phyloP scores from a whole-genome alignment of 2,888 invertebrate species.

The Schizaphis graminum region DNA sequence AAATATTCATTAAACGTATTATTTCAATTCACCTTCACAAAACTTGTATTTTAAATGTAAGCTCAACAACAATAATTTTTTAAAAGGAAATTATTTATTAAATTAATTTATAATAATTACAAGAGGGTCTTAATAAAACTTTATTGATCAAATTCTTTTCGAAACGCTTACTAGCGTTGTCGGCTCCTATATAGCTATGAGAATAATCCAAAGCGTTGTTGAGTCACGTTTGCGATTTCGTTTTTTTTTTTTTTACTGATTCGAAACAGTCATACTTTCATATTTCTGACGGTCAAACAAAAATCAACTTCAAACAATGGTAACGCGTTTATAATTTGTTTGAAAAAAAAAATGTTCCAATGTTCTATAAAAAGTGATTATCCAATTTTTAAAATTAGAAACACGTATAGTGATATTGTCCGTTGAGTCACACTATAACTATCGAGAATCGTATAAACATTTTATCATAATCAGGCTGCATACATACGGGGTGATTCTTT shows the following conservation, averaged over 20 bases:
- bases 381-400: not conserved
- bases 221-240: not conserved
- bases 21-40: constrained; percentile 25
- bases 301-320: not conserved
- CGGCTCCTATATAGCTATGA: not conserved
- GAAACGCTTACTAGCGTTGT: not conserved
- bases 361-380: not conserved
- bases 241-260: not conserved
- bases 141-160: not conserved
- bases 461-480: too few species aligned
- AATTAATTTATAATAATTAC: constrained; percentile 27
- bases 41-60: constrained; percentile 24
- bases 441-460: too few species aligned
- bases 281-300: not conserved
- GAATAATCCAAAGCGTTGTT: not conserved
- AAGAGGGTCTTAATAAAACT: not conserved
- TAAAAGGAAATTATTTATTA: constrained; percentile 21
- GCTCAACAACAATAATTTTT: not conserved
- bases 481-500: too few species aligned
- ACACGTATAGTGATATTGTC: not conserved
- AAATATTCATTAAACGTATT: constrained; percentile 38
- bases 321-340: not conserved
- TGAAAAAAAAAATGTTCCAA: too few species aligned
- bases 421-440: not conserved
- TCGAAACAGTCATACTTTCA: not conserved